phyloP scores from a whole-genome alignment of 2,888 invertebrate genomes.

The Prosapia bicincta region DNA sequence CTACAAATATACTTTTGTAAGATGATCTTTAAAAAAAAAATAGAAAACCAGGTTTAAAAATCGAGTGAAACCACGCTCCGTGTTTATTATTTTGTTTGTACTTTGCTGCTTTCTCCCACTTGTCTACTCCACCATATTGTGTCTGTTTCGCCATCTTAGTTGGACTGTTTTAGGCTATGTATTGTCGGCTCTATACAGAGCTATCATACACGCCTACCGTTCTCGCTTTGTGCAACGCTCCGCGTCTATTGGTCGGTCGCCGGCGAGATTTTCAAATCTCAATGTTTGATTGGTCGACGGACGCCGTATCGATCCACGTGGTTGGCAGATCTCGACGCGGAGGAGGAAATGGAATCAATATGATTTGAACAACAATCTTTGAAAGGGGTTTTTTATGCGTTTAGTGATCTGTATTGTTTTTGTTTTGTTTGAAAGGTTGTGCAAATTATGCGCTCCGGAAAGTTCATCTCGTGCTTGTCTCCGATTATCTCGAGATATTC shows the following conservation, averaged over 20 bases:
- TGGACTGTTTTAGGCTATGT: slow-evolving; percentile 27
- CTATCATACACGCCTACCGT: slow-evolving; percentile 13
- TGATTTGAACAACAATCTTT: neutral
- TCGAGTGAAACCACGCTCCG: neutral
- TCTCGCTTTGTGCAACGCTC: slow-evolving; percentile 12
- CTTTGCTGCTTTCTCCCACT: neutral
- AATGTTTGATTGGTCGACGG: slow-evolving; percentile 18
- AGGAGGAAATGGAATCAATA: slow-evolving; percentile 24
- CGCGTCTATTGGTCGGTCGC: slow-evolving; percentile 17
- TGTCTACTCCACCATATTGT: slow-evolving; percentile 22
- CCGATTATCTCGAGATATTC: neutral
- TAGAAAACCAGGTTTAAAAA: neutral
- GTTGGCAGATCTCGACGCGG: slow-evolving; percentile 26
- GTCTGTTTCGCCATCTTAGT: slow-evolving; percentile 27
- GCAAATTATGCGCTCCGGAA: neutral
- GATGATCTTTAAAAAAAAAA: no score
- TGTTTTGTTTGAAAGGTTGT: neutral
- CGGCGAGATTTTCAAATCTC: slow-evolving; percentile 19
- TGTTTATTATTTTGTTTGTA: neutral
- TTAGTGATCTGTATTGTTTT: neutral
- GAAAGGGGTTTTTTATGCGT: neutral
- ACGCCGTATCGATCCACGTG: slow-evolving; percentile 20
- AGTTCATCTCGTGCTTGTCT: neutral
- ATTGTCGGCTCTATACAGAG: slow-evolving; percentile 10
- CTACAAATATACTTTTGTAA: no score